Evolutionary conservation across 1,140 invertebrate species (phyloP).

Genomic region (Ditylenchus dipsaci): DNA sequence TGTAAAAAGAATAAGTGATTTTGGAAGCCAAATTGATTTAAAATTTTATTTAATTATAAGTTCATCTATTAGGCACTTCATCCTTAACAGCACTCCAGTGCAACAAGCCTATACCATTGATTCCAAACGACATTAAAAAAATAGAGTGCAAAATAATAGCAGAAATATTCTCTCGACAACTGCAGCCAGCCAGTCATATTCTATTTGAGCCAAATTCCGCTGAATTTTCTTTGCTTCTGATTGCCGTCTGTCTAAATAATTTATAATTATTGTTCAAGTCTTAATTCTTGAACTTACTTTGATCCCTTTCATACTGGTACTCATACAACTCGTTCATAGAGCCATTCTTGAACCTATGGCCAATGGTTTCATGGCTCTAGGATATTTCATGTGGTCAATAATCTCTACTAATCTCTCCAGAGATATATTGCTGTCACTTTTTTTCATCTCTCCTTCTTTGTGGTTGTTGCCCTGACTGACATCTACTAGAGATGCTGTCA

Average conservation of each 20-base stretch:
- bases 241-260: too few species aligned
- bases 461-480: too few species aligned
- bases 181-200: conserved; percentile 43
- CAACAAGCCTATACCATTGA: conserved; percentile 20
- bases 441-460: too few species aligned
- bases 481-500: too few species aligned
- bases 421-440: not conserved
- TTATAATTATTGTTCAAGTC: too few species aligned
- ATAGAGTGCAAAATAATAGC: conserved; percentile 30
- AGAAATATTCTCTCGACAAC: conserved; percentile 39
- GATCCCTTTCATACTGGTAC: not conserved
- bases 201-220: conserved; percentile 37
- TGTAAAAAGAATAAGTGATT: too few species aligned
- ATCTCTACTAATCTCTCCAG: not conserved
- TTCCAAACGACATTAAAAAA: conserved; percentile 34
- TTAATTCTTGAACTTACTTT: not conserved
- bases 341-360: not conserved
- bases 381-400: not conserved
- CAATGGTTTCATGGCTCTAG: not conserved
- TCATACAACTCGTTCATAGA: not conserved
- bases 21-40: too few species aligned
- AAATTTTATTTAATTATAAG: too few species aligned
- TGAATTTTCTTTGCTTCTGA: not conserved
- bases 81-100: not conserved
- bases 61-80: not conserved